phyloP scores from a whole-genome alignment of 2,888 invertebrate genomes.

The Heliconius cydno region DNA sequence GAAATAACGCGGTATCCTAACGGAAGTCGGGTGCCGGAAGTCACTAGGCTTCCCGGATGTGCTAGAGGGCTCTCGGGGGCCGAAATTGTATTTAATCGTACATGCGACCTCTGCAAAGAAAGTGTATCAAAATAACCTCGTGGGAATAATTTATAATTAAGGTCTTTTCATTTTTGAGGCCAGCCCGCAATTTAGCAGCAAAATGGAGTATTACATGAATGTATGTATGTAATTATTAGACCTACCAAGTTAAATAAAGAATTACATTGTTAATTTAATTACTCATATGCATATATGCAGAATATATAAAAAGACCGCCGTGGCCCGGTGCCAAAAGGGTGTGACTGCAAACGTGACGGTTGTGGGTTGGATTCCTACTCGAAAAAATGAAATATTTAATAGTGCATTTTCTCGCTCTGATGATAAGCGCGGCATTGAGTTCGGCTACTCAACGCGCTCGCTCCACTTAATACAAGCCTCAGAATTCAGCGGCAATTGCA shows the following conservation, averaged over 20 bases:
- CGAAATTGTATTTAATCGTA: slow-evolving; percentile 79
- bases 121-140: slow-evolving; percentile 44
- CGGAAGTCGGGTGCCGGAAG: slow-evolving; percentile 77
- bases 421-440: too few species aligned
- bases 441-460: too few species aligned
- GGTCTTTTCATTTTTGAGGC: slow-evolving; percentile 52
- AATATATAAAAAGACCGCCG: neutral
- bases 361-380: too few species aligned
- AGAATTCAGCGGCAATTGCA: too few species aligned
- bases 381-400: too few species aligned
- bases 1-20: slow-evolving; percentile 74
- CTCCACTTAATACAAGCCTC: too few species aligned
- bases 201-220: slow-evolving; percentile 39
- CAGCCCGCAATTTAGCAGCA: slow-evolving; percentile 41
- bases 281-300: neutral
- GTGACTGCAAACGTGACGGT: too few species aligned
- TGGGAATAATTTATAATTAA: slow-evolving; percentile 63
- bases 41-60: slow-evolving; percentile 79
- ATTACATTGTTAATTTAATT: neutral
- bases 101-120: slow-evolving; percentile 59
- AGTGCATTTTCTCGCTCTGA: too few species aligned
- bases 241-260: neutral
- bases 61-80: slow-evolving; percentile 72
- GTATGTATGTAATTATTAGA: slow-evolving; percentile 16
- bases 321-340: too few species aligned